Evolutionary conservation across 2,797 vertebrate genomes (phyloP), one percentile per base, ranked within the genome.

Genomic region (Pangasius djambal): DNA sequence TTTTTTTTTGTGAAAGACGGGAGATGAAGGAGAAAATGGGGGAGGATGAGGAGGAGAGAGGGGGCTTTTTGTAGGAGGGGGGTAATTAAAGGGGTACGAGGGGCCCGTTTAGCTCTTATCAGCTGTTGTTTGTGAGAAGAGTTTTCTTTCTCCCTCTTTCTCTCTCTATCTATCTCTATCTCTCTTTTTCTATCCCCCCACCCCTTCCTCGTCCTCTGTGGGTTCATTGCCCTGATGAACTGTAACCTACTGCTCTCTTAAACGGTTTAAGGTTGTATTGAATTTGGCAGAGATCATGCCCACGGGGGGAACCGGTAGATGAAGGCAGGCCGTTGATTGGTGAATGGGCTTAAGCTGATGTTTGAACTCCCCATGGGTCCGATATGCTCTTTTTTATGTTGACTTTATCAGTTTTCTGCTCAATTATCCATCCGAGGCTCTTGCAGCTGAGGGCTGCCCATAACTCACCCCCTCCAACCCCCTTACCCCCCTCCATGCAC

Each of bases 191-290:
- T 4, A 18, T 6, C 9, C 15, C 69, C n/a, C 50, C n/a, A 44
- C n/a, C 78, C 50, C 65, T 28, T 63, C 81, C 48, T 44, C 61
- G 55, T 70, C 81, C 74, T 75, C 48, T 61, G 77, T 81, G 86
- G 65, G 89, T 90, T 85, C 87, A 82, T 82, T 75, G 87, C 87
- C 83, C 83, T 34, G 84, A 72, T 86, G 87, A 90, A 88, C 89
- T 86, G 89, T 86, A 87, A 87, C 70, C 79, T 81, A 77, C 70
- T 89, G 88, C 88, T 89, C 89, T 88, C 84, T 83, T 90, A 90
- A 90, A 83, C 55, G 87, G 89, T 88, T 90, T 86, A 89, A 89
- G 88, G 84, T 88, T 89, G 79, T 87, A 87, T 88, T 90, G 87
- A 88, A 85, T 90, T 90, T 70, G 87, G 85, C 77, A 87, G 86